Percentiles rank a stretch among this genome's conserved stretches.
These are phyloP conservation scores for Dendrocopos noguchii DNA, from an alignment of 2,113 vertebrate species.

Conservation along the genomic window DNA sequence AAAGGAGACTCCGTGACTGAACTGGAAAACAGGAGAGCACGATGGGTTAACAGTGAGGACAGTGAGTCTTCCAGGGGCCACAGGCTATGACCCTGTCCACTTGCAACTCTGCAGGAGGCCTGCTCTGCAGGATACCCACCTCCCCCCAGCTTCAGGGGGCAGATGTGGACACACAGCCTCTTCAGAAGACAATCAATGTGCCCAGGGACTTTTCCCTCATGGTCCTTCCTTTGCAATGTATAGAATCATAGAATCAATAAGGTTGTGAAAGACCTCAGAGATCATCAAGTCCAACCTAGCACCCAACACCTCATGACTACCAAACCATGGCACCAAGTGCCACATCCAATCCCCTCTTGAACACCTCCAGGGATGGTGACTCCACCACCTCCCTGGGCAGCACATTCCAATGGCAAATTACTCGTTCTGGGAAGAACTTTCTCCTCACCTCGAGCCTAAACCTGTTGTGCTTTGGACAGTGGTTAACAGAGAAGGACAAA, in stretches of 20 bases:
- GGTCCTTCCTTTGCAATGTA: background rate
- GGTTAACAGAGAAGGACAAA: background rate
- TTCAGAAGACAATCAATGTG: background rate
- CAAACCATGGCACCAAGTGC: too few relatives aligned
- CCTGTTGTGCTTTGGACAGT: background rate
- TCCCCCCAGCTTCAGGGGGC: background rate
- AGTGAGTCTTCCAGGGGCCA: background rate
- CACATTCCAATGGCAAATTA: too few relatives aligned
- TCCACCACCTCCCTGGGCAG: too few relatives aligned
- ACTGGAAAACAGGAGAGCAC: conserved; percentile 77
- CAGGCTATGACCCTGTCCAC: background rate
- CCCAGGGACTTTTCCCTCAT: background rate
- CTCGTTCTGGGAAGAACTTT: too few relatives aligned
- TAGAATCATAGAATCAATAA: too few relatives aligned
- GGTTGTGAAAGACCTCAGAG: too few relatives aligned
- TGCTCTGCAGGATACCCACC: background rate
- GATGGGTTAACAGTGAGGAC: background rate
- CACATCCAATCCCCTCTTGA: too few relatives aligned
- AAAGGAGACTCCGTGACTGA: conserved; percentile 95
- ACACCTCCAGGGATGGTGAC: too few relatives aligned
- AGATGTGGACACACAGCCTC: background rate
- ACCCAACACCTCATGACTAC: too few relatives aligned
- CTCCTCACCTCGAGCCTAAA: too few relatives aligned
- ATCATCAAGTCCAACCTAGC: too few relatives aligned
- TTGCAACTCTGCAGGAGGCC: background rate